phyloP scores from a whole-genome alignment of 1,140 invertebrate species.

The Ceratoteleas bidentatus region DNA sequence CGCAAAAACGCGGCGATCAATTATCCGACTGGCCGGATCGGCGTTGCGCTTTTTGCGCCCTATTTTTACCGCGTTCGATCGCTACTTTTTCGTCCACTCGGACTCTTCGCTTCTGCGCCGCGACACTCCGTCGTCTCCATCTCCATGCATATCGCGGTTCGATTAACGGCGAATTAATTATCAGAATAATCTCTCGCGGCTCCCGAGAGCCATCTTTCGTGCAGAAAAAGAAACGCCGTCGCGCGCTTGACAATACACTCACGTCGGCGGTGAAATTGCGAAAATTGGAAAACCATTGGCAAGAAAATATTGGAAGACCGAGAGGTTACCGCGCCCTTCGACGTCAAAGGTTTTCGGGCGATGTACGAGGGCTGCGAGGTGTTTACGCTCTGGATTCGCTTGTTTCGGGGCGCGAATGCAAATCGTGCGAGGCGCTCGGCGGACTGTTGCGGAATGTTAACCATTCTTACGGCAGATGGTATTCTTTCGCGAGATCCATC shows the following conservation, averaged over 20 bases:
- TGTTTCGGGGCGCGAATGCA: constrained; percentile 50
- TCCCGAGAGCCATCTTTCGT: constrained; percentile 12
- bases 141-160: constrained; percentile 44
- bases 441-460: constrained; percentile 54
- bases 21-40: too few species aligned
- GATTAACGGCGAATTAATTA: constrained; percentile 64
- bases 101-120: constrained; percentile 1
- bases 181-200: constrained; percentile 48
- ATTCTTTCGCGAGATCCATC: constrained; percentile 46
- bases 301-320: constrained; percentile 62
- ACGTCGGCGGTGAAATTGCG: constrained; percentile 56
- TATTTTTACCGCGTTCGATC: constrained; percentile 34
- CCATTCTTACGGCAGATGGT: constrained; percentile 49
- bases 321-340: constrained; percentile 35
- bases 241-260: constrained; percentile 50
- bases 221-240: constrained; percentile 51
- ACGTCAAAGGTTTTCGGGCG: constrained; percentile 51
- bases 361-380: constrained; percentile 47
- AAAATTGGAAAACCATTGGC: constrained; percentile 63
- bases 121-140: too few species aligned
- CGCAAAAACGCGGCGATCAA: too few species aligned
- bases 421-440: constrained; percentile 32
- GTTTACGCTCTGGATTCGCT: constrained; percentile 60
- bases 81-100: constrained; percentile 30
- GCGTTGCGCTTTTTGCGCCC: constrained; percentile 20